Evolutionary conservation across 2,797 vertebrate genomes (phyloP).

Genomic region (Lithobates sylvaticus): DNA sequence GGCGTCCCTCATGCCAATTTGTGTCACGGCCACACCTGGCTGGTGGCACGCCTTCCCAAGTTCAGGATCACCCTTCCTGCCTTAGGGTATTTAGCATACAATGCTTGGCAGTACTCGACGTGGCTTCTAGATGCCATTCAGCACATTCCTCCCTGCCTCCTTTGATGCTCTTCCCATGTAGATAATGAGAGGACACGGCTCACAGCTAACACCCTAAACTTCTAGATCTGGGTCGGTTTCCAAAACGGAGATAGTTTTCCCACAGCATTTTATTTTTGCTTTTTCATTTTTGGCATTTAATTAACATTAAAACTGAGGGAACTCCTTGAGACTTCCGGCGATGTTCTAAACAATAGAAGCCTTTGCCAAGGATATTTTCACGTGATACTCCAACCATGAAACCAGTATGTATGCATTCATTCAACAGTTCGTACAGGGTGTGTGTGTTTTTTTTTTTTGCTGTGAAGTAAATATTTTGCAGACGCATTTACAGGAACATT

Average conservation of each 20-base stretch:
- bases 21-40: constrained; percentile 17
- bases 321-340: constrained; percentile 69
- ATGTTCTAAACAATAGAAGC: background rate
- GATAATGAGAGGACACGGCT: constrained; percentile 73
- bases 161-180: constrained; percentile 74
- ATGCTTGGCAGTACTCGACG: constrained; percentile 68
- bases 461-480: no score
- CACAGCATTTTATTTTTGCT: constrained; percentile 63
- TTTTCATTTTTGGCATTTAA: constrained; percentile 72
- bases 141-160: constrained; percentile 69
- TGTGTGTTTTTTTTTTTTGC: no score
- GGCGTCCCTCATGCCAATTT: constrained; percentile 38
- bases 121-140: constrained; percentile 68
- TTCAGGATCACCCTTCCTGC: constrained; percentile 64
- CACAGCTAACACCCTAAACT: constrained; percentile 70
- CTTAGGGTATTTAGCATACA: constrained; percentile 66
- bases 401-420: no score
- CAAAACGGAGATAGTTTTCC: constrained; percentile 58
- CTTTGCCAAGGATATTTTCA: background rate
- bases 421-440: no score
- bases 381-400: no score
- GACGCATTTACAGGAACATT: no score
- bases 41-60: constrained; percentile 61
- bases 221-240: constrained; percentile 64
- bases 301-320: constrained; percentile 76